These are phyloP conservation scores for Scaptomyza hsui DNA, from an alignment of 1,140 invertebrate species.

Conservation along the genomic window DNA sequence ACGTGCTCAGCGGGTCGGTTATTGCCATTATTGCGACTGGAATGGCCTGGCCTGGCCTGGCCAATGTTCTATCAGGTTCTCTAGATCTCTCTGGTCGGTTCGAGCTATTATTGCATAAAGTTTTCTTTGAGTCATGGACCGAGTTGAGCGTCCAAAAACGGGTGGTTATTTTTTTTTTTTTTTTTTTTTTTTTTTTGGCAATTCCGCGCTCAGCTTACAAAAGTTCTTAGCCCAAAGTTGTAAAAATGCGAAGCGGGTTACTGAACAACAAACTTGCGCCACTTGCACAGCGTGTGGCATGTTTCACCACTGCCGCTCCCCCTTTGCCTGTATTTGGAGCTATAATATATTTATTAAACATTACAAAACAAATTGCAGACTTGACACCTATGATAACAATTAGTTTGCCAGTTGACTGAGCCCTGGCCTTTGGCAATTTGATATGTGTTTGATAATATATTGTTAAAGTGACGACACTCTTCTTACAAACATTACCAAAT, in stretches of 20 bases:
- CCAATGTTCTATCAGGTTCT: neutral
- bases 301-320: constrained; percentile 11
- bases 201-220: too few species aligned
- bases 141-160: constrained; percentile 20
- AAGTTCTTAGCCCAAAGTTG: constrained; percentile 65
- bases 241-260: constrained; percentile 35
- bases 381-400: neutral
- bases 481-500: too few species aligned
- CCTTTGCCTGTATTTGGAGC: neutral
- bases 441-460: too few species aligned
- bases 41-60: constrained; percentile 19
- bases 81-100: neutral
- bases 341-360: constrained; percentile 17
- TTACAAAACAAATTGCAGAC: constrained; percentile 16
- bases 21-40: constrained; percentile 5
- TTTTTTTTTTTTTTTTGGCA: constrained; percentile 11
- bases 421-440: neutral
- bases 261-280: constrained; percentile 31
- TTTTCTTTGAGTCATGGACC: constrained; percentile 71
- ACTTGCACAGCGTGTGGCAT: constrained; percentile 32
- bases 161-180: too few species aligned
- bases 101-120: constrained; percentile 71
- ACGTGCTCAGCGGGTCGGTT: constrained; percentile 48
- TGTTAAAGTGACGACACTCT: too few species aligned
- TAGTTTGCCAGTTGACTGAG: neutral